A percentile compares a stretch with the other conserved stretches of the same genome.
Conservation (phyloP, 2,888 invertebrate species). For the Neocrepidodera transversa region DNA sequence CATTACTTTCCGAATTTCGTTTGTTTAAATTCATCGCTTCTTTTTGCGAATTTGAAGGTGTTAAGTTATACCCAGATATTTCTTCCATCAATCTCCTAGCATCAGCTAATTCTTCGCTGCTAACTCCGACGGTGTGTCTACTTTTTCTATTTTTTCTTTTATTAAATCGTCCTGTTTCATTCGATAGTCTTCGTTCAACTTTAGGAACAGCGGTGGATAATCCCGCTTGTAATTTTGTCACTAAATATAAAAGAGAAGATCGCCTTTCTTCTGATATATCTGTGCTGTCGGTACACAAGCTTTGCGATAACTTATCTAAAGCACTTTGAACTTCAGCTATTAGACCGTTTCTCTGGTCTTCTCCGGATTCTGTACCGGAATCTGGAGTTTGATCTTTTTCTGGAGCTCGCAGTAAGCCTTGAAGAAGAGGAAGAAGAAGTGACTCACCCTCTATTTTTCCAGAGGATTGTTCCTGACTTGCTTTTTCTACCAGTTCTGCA, state of each 20-base stretch:
- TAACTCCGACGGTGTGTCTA: constrained; percentile 85
- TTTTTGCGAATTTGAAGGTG: constrained; percentile 40
- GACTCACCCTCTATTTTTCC: constrained; percentile 75
- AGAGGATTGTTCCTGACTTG: constrained; percentile 51
- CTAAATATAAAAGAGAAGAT: constrained; percentile 75
- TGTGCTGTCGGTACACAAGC: constrained; percentile 59
- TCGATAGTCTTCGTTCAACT: constrained; percentile 62
- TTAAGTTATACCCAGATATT: constrained; percentile 60
- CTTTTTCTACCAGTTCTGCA: constrained; percentile 63
- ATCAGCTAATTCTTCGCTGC: constrained; percentile 79
- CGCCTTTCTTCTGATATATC: constrained; percentile 72
- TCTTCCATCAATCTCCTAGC: constrained; percentile 80
- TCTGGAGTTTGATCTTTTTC: constrained; percentile 63
- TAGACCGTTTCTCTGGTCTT: constrained; percentile 68
- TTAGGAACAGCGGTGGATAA: constrained; percentile 45
- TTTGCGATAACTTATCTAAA: constrained; percentile 55
- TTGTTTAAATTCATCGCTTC: constrained; percentile 55
- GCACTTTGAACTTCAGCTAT: constrained; percentile 63
- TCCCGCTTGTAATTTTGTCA: constrained; percentile 72
- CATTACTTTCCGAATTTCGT: constrained; percentile 62
- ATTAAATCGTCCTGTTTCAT: constrained; percentile 59
- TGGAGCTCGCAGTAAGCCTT: constrained; percentile 67
- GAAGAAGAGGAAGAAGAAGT: constrained; percentile 72
- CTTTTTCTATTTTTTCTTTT: constrained; percentile 69
- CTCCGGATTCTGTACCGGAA: constrained; percentile 74